Evolutionary conservation across 2,797 vertebrate genomes (phyloP).

Genomic region (Columba guinea): DNA sequence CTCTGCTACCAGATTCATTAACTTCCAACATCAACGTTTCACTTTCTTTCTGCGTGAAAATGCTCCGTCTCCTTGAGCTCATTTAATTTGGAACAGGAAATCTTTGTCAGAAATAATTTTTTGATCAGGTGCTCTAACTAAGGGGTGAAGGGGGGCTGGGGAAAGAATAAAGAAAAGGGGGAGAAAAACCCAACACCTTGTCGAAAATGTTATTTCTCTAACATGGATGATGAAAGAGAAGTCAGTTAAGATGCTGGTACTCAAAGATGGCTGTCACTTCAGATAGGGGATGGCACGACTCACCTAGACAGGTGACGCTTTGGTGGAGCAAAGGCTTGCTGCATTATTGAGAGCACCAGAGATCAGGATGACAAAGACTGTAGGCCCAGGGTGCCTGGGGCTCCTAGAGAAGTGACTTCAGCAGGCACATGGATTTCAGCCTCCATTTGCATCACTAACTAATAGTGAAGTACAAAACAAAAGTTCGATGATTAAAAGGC

Average conservation of each 20-base stretch:
- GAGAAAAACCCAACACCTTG: constrained; percentile 68
- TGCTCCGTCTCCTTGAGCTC: constrained; percentile 67
- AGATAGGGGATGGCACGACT: constrained; percentile 86
- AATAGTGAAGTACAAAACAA: constrained; percentile 20
- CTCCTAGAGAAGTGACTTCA: constrained; percentile 66
- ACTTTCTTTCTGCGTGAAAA: constrained; percentile 57
- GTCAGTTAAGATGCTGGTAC: constrained; percentile 86
- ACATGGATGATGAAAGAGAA: constrained; percentile 86
- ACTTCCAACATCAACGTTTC: constrained; percentile 59
- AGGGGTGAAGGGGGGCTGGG: not conserved
- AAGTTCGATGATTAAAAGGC: constrained; percentile 16
- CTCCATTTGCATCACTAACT: constrained; percentile 66
- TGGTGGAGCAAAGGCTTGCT: constrained; percentile 81
- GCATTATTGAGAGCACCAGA: constrained; percentile 76
- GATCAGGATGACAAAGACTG: constrained; percentile 74
- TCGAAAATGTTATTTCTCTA: constrained; percentile 82
- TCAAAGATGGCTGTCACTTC: constrained; percentile 96
- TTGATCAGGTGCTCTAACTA: constrained; percentile 71
- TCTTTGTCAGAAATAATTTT: constrained; percentile 72
- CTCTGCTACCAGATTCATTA: constrained; percentile 71
- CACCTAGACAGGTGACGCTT: constrained; percentile 91
- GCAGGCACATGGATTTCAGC: constrained; percentile 71
- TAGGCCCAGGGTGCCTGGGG: constrained; percentile 77
- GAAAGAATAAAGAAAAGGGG: constrained; percentile 60
- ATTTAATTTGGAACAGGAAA: constrained; percentile 73